These are phyloP conservation scores for Chloroceryle amazona DNA, from an alignment of 2,797 vertebrate genomes.

Conservation along the genomic window DNA sequence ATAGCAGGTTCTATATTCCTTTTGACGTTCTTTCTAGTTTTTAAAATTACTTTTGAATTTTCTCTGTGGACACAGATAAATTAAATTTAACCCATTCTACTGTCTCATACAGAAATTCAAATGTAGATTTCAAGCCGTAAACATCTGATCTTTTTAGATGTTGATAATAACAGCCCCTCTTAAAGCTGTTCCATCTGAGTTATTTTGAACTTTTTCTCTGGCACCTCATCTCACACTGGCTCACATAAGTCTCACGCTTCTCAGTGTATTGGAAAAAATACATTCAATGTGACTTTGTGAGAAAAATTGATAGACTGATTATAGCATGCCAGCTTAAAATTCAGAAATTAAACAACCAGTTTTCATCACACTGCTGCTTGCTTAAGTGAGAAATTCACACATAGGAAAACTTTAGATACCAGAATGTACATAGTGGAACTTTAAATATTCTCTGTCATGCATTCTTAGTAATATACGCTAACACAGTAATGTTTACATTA, in stretches of 20 bases:
- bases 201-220: slow-evolving; percentile 22
- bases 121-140: background rate
- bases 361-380: background rate
- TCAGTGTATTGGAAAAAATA: slow-evolving; percentile 17
- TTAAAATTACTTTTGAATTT: background rate
- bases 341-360: background rate
- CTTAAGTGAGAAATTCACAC: slow-evolving; percentile 23
- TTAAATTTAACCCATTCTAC: background rate
- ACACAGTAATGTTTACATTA: background rate
- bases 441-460: background rate
- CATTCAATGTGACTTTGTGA: slow-evolving; percentile 22
- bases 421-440: background rate
- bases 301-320: slow-evolving; percentile 35
- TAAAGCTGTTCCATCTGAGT: background rate
- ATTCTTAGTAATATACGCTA: background rate
- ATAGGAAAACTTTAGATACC: background rate
- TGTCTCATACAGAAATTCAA: background rate
- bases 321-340: slow-evolving; percentile 7
- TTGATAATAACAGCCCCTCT: background rate
- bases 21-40: background rate
- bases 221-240: background rate
- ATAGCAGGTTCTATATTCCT: background rate
- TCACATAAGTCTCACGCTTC: background rate
- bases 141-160: background rate
- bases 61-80: background rate